Conservation (phyloP, 2,888 invertebrate species). For the Conomelus anceps region DNA sequence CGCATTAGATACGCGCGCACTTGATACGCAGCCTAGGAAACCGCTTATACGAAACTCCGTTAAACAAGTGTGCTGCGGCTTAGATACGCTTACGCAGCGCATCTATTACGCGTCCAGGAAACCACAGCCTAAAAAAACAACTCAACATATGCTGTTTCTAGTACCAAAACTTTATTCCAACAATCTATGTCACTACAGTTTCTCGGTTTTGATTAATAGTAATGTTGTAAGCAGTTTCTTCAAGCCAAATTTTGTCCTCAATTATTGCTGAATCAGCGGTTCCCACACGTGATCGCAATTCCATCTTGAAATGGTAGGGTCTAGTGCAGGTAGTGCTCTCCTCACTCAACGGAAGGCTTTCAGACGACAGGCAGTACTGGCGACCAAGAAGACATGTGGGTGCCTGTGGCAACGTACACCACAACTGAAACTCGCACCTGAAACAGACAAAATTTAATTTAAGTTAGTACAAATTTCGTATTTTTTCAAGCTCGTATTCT, state of each 20-base stretch:
- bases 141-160: no score
- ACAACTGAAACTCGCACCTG: slow-evolving; percentile 27
- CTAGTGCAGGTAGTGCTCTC: background rate
- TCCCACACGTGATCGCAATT: slow-evolving; percentile 10
- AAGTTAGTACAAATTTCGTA: background rate
- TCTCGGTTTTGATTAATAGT: slow-evolving; percentile 16
- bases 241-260: slow-evolving; percentile 21
- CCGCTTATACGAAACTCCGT: no score
- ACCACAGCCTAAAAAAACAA: no score
- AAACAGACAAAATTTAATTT: background rate
- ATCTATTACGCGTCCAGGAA: no score
- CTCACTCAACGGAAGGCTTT: background rate
- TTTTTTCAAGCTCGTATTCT: no score
- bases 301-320: slow-evolving; percentile 22
- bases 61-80: no score
- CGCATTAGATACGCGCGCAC: no score
- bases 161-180: no score
- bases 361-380: background rate
- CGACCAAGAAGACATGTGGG: slow-evolving; percentile 23
- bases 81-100: no score
- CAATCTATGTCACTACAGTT: background rate
- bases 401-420: slow-evolving; percentile 26
- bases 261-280: background rate
- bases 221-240: slow-evolving; percentile 21
- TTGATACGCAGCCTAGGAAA: no score